Percentiles rank a stretch among this genome's conserved stretches.
These are phyloP conservation scores for Pluvianellus socialis DNA, from an alignment of 2,113 vertebrate genomes.

Conservation along the genomic window DNA sequence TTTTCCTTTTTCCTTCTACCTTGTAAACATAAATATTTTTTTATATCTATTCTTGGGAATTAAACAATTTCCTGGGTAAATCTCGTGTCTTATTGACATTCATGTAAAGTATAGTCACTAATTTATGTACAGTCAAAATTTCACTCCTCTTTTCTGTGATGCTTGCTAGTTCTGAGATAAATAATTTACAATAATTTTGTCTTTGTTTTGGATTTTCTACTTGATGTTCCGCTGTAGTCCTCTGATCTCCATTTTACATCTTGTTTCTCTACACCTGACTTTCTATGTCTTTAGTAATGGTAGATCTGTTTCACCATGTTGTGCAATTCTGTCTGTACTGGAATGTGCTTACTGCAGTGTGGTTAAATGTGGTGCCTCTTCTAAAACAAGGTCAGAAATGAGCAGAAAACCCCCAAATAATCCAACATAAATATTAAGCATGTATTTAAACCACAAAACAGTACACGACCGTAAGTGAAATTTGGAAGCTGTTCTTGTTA, in stretches of 20 bases:
- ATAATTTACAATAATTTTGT: neutral
- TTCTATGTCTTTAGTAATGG: neutral
- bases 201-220: neutral
- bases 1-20: neutral
- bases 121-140: neutral
- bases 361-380: neutral
- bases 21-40: neutral
- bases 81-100: neutral
- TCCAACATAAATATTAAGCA: neutral
- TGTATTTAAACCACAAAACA: neutral
- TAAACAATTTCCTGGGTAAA: neutral
- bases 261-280: neutral
- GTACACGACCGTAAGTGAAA: neutral
- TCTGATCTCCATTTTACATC: neutral
- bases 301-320: neutral
- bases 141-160: neutral
- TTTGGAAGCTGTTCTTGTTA: neutral
- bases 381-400: neutral
- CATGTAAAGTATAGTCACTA: neutral
- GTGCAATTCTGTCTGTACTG: neutral
- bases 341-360: neutral
- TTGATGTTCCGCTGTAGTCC: neutral
- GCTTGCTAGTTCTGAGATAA: neutral
- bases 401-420: neutral
- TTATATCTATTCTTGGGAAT: neutral